Evolutionary conservation across 2,888 invertebrate genomes (phyloP), one percentile per base, ranked within the genome.

Genomic region (Eupeodes latifasciatus): DNA sequence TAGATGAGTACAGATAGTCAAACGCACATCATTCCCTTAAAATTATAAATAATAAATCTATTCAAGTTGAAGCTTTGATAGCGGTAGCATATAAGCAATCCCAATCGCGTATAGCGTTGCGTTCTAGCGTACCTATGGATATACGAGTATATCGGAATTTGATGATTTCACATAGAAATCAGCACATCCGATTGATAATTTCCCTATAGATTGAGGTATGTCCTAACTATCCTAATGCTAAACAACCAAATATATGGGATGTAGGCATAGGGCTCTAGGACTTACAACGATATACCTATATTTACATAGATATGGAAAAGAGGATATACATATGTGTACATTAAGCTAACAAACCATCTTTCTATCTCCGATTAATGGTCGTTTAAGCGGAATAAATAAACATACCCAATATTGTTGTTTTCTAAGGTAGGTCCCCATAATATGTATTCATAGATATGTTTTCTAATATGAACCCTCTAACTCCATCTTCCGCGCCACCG

Each of bases 361-460:
- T 57, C 51, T 67, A 55, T 49, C 74, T 61, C 16, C 74, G 80
- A 74, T 78, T 81, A 88, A 66, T 67, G 78, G 74, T 64, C 75
- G 78, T 78, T 88, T 85, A 78, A 75, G 77, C 71, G 85, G 69
- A 85, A 85, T 88, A 85, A 85, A 85, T 85, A 88, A 88, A 88
- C 85, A 85, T 64, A 75, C 53, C 51, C 75, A 51, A 62, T 36
- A 19, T 62, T 62, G 53, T 55, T 55, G 19, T 47, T 66, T 27
- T 19, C 40, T 64, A 44, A 40, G 36, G 36, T n/a, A 16, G 14
- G 6, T 9, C 0, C 40, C 0, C 2, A 40, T 4, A n/a, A 9
- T 7, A 9, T 40, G 40, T 40, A 27, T 27, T 27, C 3, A 7
- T 4, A 9, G 64, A 27, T 16, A 34, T 51, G 19, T 14, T 27